These are phyloP conservation scores for Hydrolagus affinis DNA, from an alignment of 2,113 vertebrate species.

Conservation along the genomic window DNA sequence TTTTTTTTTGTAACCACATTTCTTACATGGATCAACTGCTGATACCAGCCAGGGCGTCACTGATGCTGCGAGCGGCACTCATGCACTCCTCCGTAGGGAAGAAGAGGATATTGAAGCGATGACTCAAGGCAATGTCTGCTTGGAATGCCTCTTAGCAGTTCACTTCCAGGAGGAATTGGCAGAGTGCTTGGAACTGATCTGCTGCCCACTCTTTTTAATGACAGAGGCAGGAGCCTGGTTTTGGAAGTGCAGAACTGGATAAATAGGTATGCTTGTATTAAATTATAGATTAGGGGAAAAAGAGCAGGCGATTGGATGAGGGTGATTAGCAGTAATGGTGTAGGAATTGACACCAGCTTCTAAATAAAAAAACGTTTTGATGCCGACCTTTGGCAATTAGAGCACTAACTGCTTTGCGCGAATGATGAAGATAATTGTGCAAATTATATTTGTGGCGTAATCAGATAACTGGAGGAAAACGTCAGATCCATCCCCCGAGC, in stretches of 20 bases:
- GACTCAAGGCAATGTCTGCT: background rate
- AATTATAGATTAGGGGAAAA: too few relatives aligned
- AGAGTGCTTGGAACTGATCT: background rate
- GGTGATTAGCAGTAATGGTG: too few relatives aligned
- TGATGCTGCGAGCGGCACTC: background rate
- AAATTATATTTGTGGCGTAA: background rate
- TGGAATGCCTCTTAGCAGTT: background rate
- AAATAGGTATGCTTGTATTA: too few relatives aligned
- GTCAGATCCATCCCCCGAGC: too few relatives aligned
- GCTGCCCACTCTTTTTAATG: background rate
- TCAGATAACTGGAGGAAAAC: too few relatives aligned
- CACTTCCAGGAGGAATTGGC: background rate
- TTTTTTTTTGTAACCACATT: too few relatives aligned
- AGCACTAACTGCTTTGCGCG: background rate
- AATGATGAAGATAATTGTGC: constrained; percentile 1
- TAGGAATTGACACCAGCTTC: too few relatives aligned
- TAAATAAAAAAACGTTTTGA: background rate
- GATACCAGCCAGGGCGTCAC: background rate
- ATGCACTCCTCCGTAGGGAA: background rate
- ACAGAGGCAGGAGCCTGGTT: background rate
- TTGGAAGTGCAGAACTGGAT: background rate
- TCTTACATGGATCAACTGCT: background rate
- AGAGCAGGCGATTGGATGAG: too few relatives aligned
- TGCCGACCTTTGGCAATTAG: background rate
- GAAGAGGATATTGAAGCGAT: background rate